Base-by-base conservation (phyloP, 2,113 vertebrate species). In the Oophaga pumilio region DNA sequence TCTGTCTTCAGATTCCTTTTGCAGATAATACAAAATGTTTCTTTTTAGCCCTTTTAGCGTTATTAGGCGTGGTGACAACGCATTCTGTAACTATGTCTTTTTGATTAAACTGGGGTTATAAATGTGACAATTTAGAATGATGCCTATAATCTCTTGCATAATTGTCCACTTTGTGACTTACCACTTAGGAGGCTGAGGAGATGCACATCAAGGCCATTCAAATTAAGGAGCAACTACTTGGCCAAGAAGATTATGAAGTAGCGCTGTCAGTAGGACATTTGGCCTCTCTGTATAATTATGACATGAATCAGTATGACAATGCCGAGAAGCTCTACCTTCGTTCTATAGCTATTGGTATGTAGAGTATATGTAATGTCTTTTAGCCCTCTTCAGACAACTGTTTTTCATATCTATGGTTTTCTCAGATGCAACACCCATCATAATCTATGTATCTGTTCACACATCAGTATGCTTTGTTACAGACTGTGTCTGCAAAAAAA, bases 131-230 rank as follows among this genome's bases (percentile, higher is more conserved):
- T 4, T 24, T 10, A 66, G 24, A 62, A 20, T 62, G 60, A 17
- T 62, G 18, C 60, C 22, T 62, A 9, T 66, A n/a, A 1, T 56
- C 53, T 11, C 62, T n/a, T 11, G n/a, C 62, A 10, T 66, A n/a
- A 11, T 66, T 24, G 22, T 66, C 62, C 20, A 71, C 24, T 73
- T 24, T 82, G 12, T 82, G 59, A 50, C 11, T 49, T 73, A 15
- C 2, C 43, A 90, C 86, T 0, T 89, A 99, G 98, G 98, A 99
- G 91, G 98, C 98, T 9, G 98, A 99, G 93, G 98, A 99, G 93
- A 99, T 99, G 98, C 98, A 99, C 93, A 97, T 99, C 91, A 99
- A 99, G 94, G 97, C 98, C 83, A 99, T 99, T 93, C 97, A 99
- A 93, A 99, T 99, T 90, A 99, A 99, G 94, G 98, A 99, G 92